These are phyloP conservation scores for Apogon talboti DNA, from an alignment of 2,797 vertebrate species.

Conservation along the genomic window DNA sequence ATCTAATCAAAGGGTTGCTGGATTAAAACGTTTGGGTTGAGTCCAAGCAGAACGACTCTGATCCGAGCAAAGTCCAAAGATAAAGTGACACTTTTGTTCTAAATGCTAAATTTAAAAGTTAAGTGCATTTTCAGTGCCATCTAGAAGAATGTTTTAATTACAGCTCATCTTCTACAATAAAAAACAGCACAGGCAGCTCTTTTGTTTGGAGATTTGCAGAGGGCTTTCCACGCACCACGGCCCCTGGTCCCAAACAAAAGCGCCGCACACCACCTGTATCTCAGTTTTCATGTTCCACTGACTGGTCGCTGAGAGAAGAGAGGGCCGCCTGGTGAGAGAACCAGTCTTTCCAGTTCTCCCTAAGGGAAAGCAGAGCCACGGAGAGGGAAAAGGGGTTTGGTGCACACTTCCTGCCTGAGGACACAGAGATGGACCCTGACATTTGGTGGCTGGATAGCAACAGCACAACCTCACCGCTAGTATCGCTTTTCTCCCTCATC, in stretches of 20 bases:
- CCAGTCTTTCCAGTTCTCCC: constrained; percentile 75
- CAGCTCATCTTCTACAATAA: constrained; percentile 43
- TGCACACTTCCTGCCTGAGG: constrained; percentile 29
- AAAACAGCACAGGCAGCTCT: constrained; percentile 51
- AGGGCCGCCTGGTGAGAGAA: constrained; percentile 60
- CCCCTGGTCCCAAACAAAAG: constrained; percentile 71
- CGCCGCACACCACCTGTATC: constrained; percentile 59
- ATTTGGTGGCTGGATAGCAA: not conserved
- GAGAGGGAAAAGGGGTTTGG: constrained; percentile 20
- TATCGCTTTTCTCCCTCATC: not conserved
- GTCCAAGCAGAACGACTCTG: not conserved
- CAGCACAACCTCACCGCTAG: not conserved
- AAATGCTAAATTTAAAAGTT: too few species aligned
- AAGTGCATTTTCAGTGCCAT: not conserved
- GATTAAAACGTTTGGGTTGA: constrained; percentile 3
- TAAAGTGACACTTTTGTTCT: not conserved
- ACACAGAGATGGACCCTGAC: constrained; percentile 17
- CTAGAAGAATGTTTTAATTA: constrained; percentile 6
- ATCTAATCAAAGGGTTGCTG: constrained; percentile 2
- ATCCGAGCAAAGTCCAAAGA: not conserved
- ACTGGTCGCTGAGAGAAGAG: constrained; percentile 67
- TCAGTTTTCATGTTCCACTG: constrained; percentile 75
- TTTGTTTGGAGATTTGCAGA: constrained; percentile 69
- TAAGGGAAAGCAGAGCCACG: constrained; percentile 25
- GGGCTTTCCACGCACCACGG: constrained; percentile 59